phyloP scores from a whole-genome alignment of 2,113 vertebrate species.

The Strigops habroptila region DNA sequence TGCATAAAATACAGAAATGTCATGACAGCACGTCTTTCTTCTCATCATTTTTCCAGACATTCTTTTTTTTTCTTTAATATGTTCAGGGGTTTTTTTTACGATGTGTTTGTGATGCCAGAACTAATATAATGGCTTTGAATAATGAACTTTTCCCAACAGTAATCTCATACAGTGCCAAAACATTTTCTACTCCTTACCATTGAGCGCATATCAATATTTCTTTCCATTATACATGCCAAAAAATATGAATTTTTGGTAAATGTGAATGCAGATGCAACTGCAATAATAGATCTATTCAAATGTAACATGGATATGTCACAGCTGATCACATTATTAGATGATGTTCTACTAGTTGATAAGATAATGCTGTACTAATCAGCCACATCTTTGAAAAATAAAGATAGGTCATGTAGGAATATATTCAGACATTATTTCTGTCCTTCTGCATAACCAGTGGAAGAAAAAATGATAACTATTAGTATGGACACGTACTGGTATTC shows the following conservation, averaged over 20 bases:
- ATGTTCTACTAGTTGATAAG: background rate
- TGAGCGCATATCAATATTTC: background rate
- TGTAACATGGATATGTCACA: background rate
- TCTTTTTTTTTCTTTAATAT: background rate
- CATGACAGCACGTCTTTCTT: background rate
- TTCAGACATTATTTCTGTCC: background rate
- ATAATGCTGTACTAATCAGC: background rate
- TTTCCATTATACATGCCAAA: background rate
- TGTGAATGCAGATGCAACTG: background rate
- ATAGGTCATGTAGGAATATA: background rate
- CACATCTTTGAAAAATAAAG: background rate
- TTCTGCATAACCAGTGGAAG: background rate
- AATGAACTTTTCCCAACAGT: background rate
- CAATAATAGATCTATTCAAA: background rate
- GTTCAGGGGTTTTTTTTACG: background rate
- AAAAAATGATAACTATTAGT: background rate
- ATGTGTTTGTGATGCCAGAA: background rate
- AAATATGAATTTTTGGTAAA: background rate
- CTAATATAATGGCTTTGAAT: background rate
- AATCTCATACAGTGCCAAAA: background rate
- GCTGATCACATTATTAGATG: background rate
- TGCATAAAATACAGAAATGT: background rate
- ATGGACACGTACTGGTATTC: background rate
- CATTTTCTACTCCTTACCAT: background rate
- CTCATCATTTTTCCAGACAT: background rate